Evolutionary conservation across 1,140 invertebrate species (phyloP), one percentile per base, ranked within the genome.

Genomic region (Nylanderia fulva): DNA sequence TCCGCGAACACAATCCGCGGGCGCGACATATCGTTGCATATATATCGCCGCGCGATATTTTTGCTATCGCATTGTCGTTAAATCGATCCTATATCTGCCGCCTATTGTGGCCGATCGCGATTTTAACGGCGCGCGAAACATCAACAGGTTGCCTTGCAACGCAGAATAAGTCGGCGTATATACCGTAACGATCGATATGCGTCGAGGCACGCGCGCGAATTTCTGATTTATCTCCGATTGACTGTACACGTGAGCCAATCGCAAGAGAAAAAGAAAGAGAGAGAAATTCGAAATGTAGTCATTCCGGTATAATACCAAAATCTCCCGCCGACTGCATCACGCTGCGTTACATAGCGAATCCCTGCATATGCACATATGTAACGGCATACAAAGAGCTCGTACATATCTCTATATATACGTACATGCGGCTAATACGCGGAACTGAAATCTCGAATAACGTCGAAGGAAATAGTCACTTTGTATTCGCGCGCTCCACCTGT

Each of bases 131-230:
- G 29, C 27, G 33, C 29, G 27, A 9, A 86, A 84, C 85, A 88
- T 88, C 86, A 88, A 88, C 86, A 88, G 86, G 85, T 88, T 87
- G 86, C 66, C 42, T 48, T 33, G 48, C 39, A 58, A 74, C 24
- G 66, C 45, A 24, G 52, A 72, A 66, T 69, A 66, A 77, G 60
- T 36, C 52, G 15, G 18, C n/a, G 45, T 68, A 48, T 21, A n/a
- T n/a, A n/a, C n/a, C 45, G 76, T n/a, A 58, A 48, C 56, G 48
- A 27, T 52, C 63, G 33, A 68, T 48, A 11, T 18, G 39, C 61
- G 36, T 58, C 15, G 36, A 21, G 2, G 7, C 54, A 61, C 21
- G 63, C 39, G 76, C 58, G 2, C 75, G 52, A 45, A 48, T 58
- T 29, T 52, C 27, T 56, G 54, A 56, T 84, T 84, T 45, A 66